Percentiles rank a stretch among this genome's conserved stretches.
Evolutionary conservation across 1,140 invertebrate genomes (phyloP).

Genomic region (Brachionus calyciflorus): DNA sequence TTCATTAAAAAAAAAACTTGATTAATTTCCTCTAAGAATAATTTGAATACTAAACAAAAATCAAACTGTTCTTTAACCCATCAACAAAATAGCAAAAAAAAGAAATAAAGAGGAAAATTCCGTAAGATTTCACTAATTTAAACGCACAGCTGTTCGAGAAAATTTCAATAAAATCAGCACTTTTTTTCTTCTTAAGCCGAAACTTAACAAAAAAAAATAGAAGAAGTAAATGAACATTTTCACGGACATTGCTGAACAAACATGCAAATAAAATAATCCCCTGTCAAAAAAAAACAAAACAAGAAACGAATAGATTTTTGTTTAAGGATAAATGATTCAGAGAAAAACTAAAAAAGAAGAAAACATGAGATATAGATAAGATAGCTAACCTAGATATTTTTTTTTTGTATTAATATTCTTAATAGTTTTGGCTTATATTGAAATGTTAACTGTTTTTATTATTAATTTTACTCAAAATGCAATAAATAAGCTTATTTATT

Average conservation of each 20-base stretch:
- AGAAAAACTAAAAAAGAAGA: background rate
- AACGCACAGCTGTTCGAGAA: no score
- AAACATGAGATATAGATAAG: constrained; percentile 14
- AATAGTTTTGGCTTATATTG: background rate
- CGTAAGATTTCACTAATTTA: no score
- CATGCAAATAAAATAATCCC: background rate
- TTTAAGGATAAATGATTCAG: constrained; percentile 15
- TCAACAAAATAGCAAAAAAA: no score
- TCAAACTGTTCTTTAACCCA: no score
- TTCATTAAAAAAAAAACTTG: no score
- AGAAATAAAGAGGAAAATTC: no score
- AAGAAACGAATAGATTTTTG: no score
- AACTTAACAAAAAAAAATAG: background rate
- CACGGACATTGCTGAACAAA: constrained; percentile 1
- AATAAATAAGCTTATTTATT: constrained; percentile 2
- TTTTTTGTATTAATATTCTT: background rate
- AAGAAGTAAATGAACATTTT: background rate
- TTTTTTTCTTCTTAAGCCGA: no score
- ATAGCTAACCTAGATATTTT: constrained; percentile 35
- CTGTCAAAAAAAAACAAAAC: constrained; percentile 36
- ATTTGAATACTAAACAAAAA: no score
- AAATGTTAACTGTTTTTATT: constrained; percentile 40
- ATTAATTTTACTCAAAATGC: constrained; percentile 3
- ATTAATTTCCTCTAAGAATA: no score
- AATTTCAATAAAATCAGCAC: no score